These are phyloP conservation scores for Pollenia labialis DNA, from an alignment of 2,888 invertebrate species.

Conservation along the genomic window DNA sequence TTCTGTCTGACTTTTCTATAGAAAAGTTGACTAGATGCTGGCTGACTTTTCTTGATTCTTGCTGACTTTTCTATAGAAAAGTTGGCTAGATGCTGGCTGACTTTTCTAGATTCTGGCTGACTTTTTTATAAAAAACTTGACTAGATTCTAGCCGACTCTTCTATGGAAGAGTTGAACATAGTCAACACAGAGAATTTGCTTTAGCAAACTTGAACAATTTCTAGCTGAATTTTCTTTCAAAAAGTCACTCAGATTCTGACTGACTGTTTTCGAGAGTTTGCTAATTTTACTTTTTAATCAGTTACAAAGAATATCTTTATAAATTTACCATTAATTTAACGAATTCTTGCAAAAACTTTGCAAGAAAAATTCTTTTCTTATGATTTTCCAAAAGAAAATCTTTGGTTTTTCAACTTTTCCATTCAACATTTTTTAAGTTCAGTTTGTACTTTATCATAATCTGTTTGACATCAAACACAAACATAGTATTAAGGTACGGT, in stretches of 20 bases:
- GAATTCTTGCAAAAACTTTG: too few relatives aligned
- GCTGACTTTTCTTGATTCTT: neutral
- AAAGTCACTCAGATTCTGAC: neutral
- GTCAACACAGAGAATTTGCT: neutral
- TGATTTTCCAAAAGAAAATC: neutral
- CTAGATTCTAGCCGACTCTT: neutral
- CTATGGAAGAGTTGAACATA: neutral
- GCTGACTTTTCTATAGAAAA: neutral
- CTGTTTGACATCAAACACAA: constrained; percentile 62
- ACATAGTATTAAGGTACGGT: too few relatives aligned
- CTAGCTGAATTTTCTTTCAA: neutral
- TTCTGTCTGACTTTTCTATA: neutral
- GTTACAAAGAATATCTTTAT: too few relatives aligned
- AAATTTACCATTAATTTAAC: too few relatives aligned
- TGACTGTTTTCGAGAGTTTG: neutral
- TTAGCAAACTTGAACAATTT: neutral
- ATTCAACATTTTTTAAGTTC: constrained; percentile 52
- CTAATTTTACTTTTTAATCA: too few relatives aligned
- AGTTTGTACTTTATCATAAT: constrained; percentile 55
- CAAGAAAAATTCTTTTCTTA: neutral
- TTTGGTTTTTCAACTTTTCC: neutral
- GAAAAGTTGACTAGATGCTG: neutral
- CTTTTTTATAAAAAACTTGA: neutral
- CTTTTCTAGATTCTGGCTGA: neutral
- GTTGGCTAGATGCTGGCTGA: too few relatives aligned